Evolutionary conservation across 2,113 vertebrate genomes (phyloP).

Genomic region (Choloepus hoffmanni): DNA sequence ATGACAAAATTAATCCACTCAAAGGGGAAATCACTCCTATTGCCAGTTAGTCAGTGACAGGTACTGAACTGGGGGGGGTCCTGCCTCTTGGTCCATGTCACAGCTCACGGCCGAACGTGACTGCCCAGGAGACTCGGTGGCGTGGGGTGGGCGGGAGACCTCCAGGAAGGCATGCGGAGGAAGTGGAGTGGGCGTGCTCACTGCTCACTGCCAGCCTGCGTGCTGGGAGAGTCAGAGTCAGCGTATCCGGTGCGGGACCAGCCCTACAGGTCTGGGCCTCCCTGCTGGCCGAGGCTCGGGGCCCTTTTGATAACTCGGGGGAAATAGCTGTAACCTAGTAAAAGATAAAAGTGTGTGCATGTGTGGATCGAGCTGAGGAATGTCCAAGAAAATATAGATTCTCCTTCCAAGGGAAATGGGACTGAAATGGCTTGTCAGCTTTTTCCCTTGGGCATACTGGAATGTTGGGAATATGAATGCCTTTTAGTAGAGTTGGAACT

Average conservation of each 20-base stretch:
- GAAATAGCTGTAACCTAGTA: neutral
- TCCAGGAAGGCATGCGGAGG: constrained; percentile 54
- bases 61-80: neutral
- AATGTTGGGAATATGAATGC: neutral
- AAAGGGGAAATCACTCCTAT: neutral
- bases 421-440: neutral
- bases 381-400: neutral
- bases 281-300: neutral
- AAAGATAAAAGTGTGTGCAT: neutral
- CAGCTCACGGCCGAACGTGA: constrained; percentile 9
- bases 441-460: neutral
- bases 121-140: neutral
- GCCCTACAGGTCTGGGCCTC: neutral
- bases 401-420: neutral
- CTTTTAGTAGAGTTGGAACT: neutral
- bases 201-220: neutral
- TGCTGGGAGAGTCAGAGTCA: neutral
- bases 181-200: neutral
- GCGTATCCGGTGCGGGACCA: neutral
- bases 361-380: neutral
- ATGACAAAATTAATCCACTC: neutral
- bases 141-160: constrained; percentile 50
- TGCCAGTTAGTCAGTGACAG: neutral
- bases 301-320: neutral
- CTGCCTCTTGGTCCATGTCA: neutral